Evolutionary conservation across 2,888 invertebrate genomes (phyloP).

Genomic region (Polia nebulosa): DNA sequence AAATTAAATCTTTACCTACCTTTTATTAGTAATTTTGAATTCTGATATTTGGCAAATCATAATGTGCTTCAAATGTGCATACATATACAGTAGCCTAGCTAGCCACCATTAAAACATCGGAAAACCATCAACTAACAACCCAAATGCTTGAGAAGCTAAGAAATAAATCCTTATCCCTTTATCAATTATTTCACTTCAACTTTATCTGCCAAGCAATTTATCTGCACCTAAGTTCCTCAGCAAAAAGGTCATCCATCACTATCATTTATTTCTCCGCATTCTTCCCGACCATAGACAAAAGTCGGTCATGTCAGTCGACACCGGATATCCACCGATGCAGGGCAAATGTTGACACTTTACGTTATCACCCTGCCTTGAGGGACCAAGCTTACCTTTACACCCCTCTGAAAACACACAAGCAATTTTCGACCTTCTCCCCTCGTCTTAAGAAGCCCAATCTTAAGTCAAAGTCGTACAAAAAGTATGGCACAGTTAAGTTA

Average conservation of each 20-base stretch:
- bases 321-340: constrained; percentile 77
- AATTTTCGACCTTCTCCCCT: constrained; percentile 51
- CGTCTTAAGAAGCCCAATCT: constrained; percentile 7
- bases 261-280: constrained; percentile 55
- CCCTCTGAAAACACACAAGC: constrained; percentile 17
- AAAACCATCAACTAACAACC: background rate
- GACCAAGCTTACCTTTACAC: constrained; percentile 48
- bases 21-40: background rate
- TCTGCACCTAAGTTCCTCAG: constrained; percentile 19
- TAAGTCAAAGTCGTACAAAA: constrained; percentile 16
- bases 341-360: constrained; percentile 82
- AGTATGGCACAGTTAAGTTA: constrained; percentile 48
- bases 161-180: constrained; percentile 3
- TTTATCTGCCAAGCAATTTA: constrained; percentile 29
- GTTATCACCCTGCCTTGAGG: constrained; percentile 78
- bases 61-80: background rate
- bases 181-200: constrained; percentile 12
- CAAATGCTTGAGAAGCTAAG: background rate
- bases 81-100: background rate
- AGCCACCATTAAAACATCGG: background rate
- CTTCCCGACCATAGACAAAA: constrained; percentile 57
- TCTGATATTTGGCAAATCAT: background rate
- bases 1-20: no score
- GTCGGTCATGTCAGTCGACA: constrained; percentile 77
- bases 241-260: constrained; percentile 58